phyloP scores from a whole-genome alignment of 2,888 invertebrate species.

The Margaritifera margaritifera region DNA sequence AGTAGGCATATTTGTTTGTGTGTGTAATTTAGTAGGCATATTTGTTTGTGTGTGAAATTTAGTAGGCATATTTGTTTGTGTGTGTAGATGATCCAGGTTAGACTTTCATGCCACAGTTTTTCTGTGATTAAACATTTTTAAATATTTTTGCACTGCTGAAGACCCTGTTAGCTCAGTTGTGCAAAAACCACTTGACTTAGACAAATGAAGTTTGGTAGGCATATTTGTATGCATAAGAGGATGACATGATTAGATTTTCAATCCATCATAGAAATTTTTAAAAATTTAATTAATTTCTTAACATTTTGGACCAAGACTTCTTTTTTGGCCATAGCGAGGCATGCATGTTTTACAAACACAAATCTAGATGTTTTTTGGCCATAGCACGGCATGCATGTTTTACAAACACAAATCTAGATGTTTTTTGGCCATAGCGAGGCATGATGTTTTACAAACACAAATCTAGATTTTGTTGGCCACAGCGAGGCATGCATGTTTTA shows the following conservation, averaged over 20 bases:
- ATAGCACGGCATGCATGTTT: not conserved
- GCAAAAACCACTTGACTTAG: no score
- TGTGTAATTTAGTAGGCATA: no score
- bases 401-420: not conserved
- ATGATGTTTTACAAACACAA: not conserved
- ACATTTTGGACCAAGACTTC: not conserved
- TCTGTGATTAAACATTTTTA: no score
- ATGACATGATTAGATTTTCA: not conserved
- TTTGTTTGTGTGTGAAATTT: no score
- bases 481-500: not conserved
- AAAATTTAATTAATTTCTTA: not conserved
- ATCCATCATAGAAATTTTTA: not conserved
- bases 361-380: not conserved
- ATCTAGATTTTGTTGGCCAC: not conserved
- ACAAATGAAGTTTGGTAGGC: no score
- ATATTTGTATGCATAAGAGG: no score
- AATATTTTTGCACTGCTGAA: no score
- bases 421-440: not conserved
- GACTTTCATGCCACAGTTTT: no score
- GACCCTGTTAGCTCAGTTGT: no score
- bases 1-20: no score
- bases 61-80: no score
- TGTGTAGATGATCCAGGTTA: no score
- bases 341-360: not conserved
- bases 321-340: not conserved